Conservation (phyloP, 2,888 invertebrate species). For the Euzophera pinguis region DNA sequence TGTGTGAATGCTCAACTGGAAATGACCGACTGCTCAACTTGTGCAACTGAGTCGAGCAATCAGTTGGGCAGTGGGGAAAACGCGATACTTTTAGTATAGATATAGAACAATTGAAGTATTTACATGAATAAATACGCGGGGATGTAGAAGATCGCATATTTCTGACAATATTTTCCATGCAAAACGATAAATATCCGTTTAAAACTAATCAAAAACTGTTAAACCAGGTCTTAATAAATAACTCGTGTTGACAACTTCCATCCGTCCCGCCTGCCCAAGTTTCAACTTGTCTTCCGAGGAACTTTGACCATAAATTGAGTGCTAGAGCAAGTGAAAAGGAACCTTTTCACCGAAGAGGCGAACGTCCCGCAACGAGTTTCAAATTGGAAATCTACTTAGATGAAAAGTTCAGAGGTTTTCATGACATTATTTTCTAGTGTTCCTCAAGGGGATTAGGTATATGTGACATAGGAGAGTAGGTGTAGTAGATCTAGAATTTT, state of each 20-base stretch:
- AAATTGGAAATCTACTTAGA: slow-evolving; percentile 69
- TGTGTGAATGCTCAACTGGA: too few relatives aligned
- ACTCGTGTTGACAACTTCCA: slow-evolving; percentile 51
- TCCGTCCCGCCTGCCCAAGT: slow-evolving; percentile 36
- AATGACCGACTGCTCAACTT: too few relatives aligned
- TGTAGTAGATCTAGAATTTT: too few relatives aligned
- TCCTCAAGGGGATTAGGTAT: slow-evolving; percentile 18
- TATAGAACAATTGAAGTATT: too few relatives aligned
- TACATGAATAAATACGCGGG: too few relatives aligned
- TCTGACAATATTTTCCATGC: too few relatives aligned
- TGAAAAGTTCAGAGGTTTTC: slow-evolving; percentile 25
- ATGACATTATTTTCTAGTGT: slow-evolving; percentile 40
- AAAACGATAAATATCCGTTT: background rate
- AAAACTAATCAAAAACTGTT: background rate
- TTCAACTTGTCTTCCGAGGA: slow-evolving; percentile 23
- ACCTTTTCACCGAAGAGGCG: slow-evolving; percentile 13
- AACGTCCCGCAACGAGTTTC: slow-evolving; percentile 53
- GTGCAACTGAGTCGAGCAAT: too few relatives aligned
- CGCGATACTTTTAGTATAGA: too few relatives aligned
- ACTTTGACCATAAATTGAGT: slow-evolving; percentile 59
- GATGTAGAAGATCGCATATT: too few relatives aligned
- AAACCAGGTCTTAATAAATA: slow-evolving; percentile 36
- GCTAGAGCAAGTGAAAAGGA: slow-evolving; percentile 61
- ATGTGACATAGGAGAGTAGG: too few relatives aligned
- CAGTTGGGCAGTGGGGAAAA: too few relatives aligned